Evolutionary conservation across 1,140 invertebrate species (phyloP), one percentile per base, ranked within the genome.

Genomic region (Euura lappo): DNA sequence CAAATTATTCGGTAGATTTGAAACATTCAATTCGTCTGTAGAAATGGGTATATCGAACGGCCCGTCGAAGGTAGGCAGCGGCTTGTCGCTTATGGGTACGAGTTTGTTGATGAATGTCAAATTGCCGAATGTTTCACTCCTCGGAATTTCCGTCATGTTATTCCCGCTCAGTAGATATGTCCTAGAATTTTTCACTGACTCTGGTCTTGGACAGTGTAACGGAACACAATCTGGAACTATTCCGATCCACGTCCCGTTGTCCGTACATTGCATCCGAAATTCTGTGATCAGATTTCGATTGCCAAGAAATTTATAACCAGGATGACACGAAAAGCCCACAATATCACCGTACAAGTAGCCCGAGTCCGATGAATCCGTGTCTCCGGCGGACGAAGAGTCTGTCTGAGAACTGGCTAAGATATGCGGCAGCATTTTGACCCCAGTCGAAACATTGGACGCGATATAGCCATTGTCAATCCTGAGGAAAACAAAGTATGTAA

Each of bases 181-280:
- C 67, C 43, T 77, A 3, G 76, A 80, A n/a, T 82, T 75, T 68
- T 73, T 10, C 6, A 81, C 44, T 3, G 8, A 3, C 6, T 69
- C 64, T 7, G 83, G 83, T 71, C 70, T 65, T 0, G 77, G 66
- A 71, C 83, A 85, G 5, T 45, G 68, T 0, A 80, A 65, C 2
- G 72, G 72, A n/a, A 79, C 65, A 44, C 83, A 85, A 69, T 81
- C 74, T 44, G 81, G 79, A 4, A 83, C 70, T 10, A 76, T 72
- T 11, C 80, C 80, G 6, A 44, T 75, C 88, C 88, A 89, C 2
- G 77, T 82, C n/a, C 83, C 85, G 68, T 84, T 81, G 3, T 60
- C 75, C 3, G 79, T 72, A 75, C 90, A 90, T 2, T 77, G 76
- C 2, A 85, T 72, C 4, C 73, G 77, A 73, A 80, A 84, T 74